These are phyloP conservation scores for Chrysodeixis includens DNA, from an alignment of 2,888 invertebrate genomes.

Conservation along the genomic window DNA sequence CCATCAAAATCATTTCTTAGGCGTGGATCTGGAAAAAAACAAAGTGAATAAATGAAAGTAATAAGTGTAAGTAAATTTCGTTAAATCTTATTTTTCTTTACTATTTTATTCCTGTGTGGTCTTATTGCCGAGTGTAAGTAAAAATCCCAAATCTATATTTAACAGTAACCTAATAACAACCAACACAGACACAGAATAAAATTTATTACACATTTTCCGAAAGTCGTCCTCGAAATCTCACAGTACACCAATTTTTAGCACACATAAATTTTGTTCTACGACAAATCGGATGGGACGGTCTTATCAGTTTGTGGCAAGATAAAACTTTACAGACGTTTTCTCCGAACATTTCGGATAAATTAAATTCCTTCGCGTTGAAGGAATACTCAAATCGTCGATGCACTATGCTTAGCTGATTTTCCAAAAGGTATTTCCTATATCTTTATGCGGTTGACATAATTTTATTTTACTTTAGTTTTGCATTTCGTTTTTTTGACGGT, in stretches of 20 bases:
- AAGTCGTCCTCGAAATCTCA: constrained; percentile 14
- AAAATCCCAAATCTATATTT: too few species aligned
- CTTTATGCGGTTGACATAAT: constrained; percentile 15
- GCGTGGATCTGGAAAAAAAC: too few species aligned
- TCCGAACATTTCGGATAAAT: constrained; percentile 66
- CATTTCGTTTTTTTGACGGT: too few species aligned
- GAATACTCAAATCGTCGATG: constrained; percentile 61
- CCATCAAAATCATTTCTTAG: too few species aligned
- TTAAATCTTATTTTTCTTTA: too few species aligned
- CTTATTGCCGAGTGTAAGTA: too few species aligned
- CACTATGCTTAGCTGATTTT: constrained; percentile 47
- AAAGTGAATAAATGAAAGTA: too few species aligned
- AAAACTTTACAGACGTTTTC: constrained; percentile 67
- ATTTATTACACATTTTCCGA: constrained; percentile 8
- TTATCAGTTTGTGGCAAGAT: constrained; percentile 67
- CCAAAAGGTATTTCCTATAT: constrained; percentile 29
- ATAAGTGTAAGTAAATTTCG: too few species aligned
- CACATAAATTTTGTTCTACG: constrained; percentile 47
- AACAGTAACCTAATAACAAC: neutral
- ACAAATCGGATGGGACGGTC: constrained; percentile 59
- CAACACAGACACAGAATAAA: neutral
- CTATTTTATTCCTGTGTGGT: too few species aligned
- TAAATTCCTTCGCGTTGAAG: constrained; percentile 66
- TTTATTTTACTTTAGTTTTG: too few species aligned
- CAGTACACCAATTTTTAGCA: constrained; percentile 32